These are phyloP conservation scores for Xerus rutilus DNA, from an alignment of 2,797 vertebrate species.

Conservation along the genomic window DNA sequence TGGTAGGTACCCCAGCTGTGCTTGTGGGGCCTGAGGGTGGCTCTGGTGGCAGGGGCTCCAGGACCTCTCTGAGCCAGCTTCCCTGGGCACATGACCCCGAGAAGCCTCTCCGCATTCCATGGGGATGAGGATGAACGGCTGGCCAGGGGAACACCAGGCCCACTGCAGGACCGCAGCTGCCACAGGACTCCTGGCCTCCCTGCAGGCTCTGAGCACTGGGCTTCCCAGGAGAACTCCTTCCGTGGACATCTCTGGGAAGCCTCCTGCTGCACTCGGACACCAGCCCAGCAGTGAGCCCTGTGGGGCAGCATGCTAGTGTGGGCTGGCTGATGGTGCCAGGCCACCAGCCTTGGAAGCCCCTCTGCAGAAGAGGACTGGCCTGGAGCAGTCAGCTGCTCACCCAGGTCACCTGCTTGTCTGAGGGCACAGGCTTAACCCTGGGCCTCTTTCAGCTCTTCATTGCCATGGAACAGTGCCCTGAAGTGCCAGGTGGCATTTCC, in stretches of 20 bases:
- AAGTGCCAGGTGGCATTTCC: not conserved
- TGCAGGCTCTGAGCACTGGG: not conserved
- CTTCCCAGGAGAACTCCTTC: too few species aligned
- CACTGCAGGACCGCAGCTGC: not conserved
- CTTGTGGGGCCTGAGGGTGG: too few species aligned
- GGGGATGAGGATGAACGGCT: not conserved
- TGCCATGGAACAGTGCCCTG: not conserved
- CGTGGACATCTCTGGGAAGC: not conserved
- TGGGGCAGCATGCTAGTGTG: too few species aligned
- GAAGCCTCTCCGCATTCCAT: not conserved
- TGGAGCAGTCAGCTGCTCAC: not conserved
- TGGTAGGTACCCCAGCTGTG: too few species aligned
- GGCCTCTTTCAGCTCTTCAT: not conserved
- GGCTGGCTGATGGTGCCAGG: too few species aligned
- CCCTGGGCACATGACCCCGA: not conserved
- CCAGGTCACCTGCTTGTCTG: accelerated
- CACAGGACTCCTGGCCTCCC: not conserved
- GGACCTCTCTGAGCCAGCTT: too few species aligned
- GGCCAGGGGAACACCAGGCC: not conserved
- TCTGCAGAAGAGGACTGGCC: too few species aligned
- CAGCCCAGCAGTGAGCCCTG: not conserved
- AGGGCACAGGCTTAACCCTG: not conserved
- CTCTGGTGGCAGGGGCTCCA: too few species aligned
- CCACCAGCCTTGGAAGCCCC: too few species aligned
- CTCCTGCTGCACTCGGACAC: not conserved